Conservation (phyloP, 2,113 vertebrate genomes). For the Uria lomvia region DNA sequence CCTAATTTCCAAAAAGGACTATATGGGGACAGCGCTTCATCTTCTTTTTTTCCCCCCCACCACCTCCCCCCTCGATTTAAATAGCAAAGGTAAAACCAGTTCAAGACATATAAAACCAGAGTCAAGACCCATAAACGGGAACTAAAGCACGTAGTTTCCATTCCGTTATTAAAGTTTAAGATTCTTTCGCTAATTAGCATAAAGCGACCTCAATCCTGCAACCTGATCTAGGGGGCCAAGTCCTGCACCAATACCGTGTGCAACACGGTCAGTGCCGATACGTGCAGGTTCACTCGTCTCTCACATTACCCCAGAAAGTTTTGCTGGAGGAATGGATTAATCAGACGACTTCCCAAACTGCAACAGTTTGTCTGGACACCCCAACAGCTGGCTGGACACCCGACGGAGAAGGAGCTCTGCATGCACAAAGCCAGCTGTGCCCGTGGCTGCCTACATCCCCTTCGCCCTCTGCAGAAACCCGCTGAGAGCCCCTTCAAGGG, state of each 20-base stretch:
- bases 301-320: background rate
- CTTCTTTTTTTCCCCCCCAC: too few species aligned
- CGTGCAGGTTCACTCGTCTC: background rate
- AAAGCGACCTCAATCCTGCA: background rate
- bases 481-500: background rate
- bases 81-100: background rate
- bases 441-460: background rate
- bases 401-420: background rate
- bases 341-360: rapidly evolving
- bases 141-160: background rate
- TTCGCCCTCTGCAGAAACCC: rapidly evolving
- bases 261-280: rapidly evolving
- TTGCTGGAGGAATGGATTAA: background rate
- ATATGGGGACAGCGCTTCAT: background rate
- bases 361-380: background rate
- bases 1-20: background rate
- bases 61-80: background rate
- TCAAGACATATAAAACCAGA: background rate
- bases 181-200: background rate
- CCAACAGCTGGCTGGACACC: background rate
- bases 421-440: background rate
- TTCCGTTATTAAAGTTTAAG: background rate
- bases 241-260: rapidly evolving
- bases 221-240: background rate
- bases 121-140: background rate